Conservation (phyloP, 37 sponge, comb jelly and placozoan species). For the Oscarella lobularis region DNA sequence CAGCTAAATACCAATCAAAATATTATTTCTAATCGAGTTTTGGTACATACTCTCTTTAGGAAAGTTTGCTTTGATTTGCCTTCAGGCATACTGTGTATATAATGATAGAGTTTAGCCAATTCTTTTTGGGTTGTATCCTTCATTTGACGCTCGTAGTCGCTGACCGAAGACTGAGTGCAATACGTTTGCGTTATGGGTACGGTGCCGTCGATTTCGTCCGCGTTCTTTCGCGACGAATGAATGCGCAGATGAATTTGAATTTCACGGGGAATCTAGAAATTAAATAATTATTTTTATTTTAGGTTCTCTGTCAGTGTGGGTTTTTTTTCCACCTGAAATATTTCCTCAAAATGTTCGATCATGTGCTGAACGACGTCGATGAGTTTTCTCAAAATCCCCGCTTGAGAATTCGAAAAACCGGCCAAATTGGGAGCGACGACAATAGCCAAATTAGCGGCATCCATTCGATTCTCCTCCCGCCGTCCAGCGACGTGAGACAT, state of each 20-base stretch:
- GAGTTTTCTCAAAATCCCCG: neutral
- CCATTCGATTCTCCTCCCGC: neutral
- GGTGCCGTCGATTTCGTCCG: neutral
- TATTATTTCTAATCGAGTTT: neutral
- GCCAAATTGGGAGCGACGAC: neutral
- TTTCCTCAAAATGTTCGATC: neutral
- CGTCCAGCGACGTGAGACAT: neutral
- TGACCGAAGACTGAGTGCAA: neutral
- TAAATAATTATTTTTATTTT: too few species aligned
- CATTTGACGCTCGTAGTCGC: neutral
- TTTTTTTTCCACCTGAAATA: slow-evolving; percentile 1
- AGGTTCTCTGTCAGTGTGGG: too few species aligned
- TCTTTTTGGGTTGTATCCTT: neutral
- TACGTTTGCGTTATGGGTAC: neutral
- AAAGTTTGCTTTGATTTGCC: neutral
- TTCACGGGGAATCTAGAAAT: neutral
- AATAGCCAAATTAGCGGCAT: neutral
- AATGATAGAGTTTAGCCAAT: neutral
- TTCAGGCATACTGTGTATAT: neutral
- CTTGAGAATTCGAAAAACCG: neutral
- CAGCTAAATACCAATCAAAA: neutral
- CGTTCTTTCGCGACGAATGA: neutral
- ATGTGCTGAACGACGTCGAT: neutral
- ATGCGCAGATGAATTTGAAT: neutral
- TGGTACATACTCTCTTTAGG: neutral